Base-by-base conservation (phyloP, 2,888 invertebrate species). In the Alitta virens region DNA sequence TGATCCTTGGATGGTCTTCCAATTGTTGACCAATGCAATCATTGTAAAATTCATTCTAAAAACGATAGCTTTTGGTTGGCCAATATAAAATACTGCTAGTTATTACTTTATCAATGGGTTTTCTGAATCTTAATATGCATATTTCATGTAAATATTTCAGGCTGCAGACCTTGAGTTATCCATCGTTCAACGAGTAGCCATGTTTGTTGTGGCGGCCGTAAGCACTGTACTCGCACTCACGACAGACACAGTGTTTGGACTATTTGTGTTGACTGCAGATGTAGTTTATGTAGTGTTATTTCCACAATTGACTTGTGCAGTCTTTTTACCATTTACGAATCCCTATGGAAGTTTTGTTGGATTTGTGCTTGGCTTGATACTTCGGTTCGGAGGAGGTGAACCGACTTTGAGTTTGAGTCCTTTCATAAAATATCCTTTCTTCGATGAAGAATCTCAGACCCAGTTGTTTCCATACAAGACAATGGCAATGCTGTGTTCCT, bases 401-500 rank as follows among this genome's bases (percentile, higher is more conserved):
- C 88, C 89, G 60, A 83, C 92, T 73, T 85, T 97, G 78, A 89
- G 90, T 0, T 84, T 97, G 58, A 89, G 90, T 0, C 87, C 95
- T 0, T 83, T 93, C 54, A 90, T 97, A 68, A 89, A 91, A 79
- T 97, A 89, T 83, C 95, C 96, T 0, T 80, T 77, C 70, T 85
- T 79, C 73, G 90, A 91, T 75, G 72, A 73, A 85, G 86, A 56
- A 5, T 76, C 73, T 1, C 81, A 82, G 5, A 82, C 84, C 14
- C 97, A 97, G 83, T 85, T 91, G 76, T 98, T 98, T 84, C 97
- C 97, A 24, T 97, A 96, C 85, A 86, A 95, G 71, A 96, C 96
- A 38, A 87, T 94, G 86, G 91, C 96, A 46, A 97, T 98, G 96
- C 71, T 90, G 59, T 77, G 91, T 72, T 94, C 94, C 42, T 85